phyloP scores from a whole-genome alignment of 2,113 vertebrate genomes.

The Formicarius rufipectus region DNA sequence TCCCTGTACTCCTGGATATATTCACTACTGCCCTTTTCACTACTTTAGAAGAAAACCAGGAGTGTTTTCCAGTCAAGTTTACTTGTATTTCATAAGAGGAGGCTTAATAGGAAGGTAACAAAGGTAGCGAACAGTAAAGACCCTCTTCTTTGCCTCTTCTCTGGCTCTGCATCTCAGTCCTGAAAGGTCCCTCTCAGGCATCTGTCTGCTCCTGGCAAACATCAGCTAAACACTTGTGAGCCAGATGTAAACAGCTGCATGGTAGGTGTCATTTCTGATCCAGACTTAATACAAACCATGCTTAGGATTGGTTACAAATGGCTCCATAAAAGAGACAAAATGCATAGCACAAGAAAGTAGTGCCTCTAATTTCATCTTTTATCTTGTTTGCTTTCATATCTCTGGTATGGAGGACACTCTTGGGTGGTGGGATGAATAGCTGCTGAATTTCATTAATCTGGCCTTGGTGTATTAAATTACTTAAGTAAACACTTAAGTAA shows the following conservation, averaged over 20 bases:
- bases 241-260: slow-evolving; percentile 40
- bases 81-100: not conserved
- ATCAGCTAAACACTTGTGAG: not conserved
- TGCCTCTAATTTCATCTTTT: slow-evolving; percentile 9
- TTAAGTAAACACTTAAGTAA: not conserved
- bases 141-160: not conserved
- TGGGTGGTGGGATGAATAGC: not conserved
- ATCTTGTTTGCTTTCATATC: slow-evolving; percentile 26
- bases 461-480: not conserved
- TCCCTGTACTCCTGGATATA: not conserved
- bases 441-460: slow-evolving; percentile 1
- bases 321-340: not conserved
- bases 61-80: not conserved
- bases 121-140: not conserved
- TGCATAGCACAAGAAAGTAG: not conserved
- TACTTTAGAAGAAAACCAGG: not conserved
- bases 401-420: not conserved
- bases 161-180: not conserved
- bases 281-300: not conserved
- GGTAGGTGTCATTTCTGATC: not conserved
- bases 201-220: not conserved
- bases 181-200: not conserved
- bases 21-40: not conserved
- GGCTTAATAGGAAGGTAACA: not conserved
- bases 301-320: not conserved